Evolutionary conservation across 2,888 invertebrate genomes (phyloP), one percentile per base, ranked within the genome.

Genomic region (Tetranychus truncatus): DNA sequence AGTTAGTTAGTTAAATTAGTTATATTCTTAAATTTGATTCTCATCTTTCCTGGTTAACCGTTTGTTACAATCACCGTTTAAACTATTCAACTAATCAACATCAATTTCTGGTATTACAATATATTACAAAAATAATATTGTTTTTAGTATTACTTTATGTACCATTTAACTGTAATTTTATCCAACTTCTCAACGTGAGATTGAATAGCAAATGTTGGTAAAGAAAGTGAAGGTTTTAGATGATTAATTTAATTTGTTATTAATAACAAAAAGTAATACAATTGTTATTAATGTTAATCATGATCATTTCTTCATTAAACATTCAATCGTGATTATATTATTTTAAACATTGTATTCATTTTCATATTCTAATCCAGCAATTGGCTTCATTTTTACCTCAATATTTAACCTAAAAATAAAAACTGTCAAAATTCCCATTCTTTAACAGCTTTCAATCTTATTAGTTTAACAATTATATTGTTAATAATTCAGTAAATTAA

Each of bases 171-270:
- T 55, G 55, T 55, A 55, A 34, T 34, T 5, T 34, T 34, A 34
- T 34, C 34, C 34, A 34, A 34, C 34, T 55, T 55, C 15, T 55
- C 55, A 15, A 15, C 55, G 55, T 55, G 55, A 55, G 55, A 55
- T 55, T 55, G 55, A 55, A 15, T 55, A 55, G 55, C 55, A 15
- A 55, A 55, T 15, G 55, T 55, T 55, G 9, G 9, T 55, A 15
- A 15, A 15, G 9, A 55, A 55, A 9, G 9, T 55, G 55, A 15
- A 15, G 9, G 9, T 55, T 15, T 24, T 55, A 55, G 15, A 55
- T 55, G 55, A 55, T 55, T 55, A 55, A 55, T 55, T 55, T 55
- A 55, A 55, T 55, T 55, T 55, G 55, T 55, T 55, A 55, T 55
- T 55, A 55, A 55, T 55, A 55, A 55, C 55, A 55, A 55, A 55